Conservation (phyloP, 2,888 invertebrate genomes). For the Drosophila yooni region DNA sequence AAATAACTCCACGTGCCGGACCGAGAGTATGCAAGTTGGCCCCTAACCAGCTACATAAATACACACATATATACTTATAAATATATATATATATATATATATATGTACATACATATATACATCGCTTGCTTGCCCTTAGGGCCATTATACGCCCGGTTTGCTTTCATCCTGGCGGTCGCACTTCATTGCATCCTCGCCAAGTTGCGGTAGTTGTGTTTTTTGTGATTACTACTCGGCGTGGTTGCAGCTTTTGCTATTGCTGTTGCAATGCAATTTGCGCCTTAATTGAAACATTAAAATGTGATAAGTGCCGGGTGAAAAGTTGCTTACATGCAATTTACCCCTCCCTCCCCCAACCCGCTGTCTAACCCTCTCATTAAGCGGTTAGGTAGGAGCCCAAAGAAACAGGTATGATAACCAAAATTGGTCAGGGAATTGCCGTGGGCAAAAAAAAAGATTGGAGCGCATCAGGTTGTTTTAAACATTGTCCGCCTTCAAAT, state of each 20-base stretch:
- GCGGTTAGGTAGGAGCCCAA: constrained; percentile 3
- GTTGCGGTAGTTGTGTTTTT: constrained; percentile 59
- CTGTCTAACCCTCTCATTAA: constrained; percentile 18
- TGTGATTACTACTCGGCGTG: constrained; percentile 41
- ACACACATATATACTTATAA: neutral
- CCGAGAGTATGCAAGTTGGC: constrained; percentile 19
- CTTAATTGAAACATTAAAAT: constrained; percentile 84
- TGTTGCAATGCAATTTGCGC: constrained; percentile 71
- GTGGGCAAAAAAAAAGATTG: neutral
- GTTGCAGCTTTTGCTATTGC: constrained; percentile 40
- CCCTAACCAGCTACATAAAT: neutral
- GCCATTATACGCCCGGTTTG: constrained; percentile 44
- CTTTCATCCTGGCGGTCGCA: constrained; percentile 55
- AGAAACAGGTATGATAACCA: constrained; percentile 3
- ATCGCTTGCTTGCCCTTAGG: constrained; percentile 12
- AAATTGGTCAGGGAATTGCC: neutral
- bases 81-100: neutral
- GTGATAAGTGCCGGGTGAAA: constrained; percentile 83
- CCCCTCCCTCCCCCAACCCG: neutral
- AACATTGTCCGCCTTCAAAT: neutral
- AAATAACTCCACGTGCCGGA: constrained; percentile 57
- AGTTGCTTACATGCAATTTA: constrained; percentile 63
- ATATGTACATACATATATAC: neutral
- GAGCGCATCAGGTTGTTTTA: constrained; percentile 1
- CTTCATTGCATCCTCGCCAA: constrained; percentile 68